These are phyloP conservation scores for Petrosia ficiformis DNA, from an alignment of 37 sponge, comb jelly and placozoan genomes.

Conservation along the genomic window DNA sequence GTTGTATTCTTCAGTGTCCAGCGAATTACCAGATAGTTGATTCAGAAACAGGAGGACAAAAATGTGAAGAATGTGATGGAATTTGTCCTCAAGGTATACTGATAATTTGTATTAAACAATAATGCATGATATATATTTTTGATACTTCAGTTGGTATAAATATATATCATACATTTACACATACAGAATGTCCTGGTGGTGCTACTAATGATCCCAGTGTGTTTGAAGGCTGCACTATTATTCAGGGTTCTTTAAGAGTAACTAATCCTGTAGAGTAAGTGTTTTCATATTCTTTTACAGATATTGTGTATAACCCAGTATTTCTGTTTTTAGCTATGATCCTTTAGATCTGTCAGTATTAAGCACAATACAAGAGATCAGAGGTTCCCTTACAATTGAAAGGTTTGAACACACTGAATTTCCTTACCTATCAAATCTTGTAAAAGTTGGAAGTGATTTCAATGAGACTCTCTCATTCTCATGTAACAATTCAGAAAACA, in stretches of 20 bases:
- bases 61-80: constrained; percentile 30
- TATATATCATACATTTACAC: too few relatives aligned
- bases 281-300: neutral
- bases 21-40: neutral
- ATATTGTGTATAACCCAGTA: neutral
- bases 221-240: constrained; percentile 29
- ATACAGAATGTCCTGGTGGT: constrained; percentile 45
- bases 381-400: constrained; percentile 31
- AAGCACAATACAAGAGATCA: constrained; percentile 43
- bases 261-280: neutral
- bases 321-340: neutral
- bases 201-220: neutral
- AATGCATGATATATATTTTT: too few relatives aligned
- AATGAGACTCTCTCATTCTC: neutral
- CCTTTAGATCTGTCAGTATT: constrained; percentile 5
- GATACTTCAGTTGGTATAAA: too few relatives aligned
- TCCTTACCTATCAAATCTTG: constrained; percentile 51
- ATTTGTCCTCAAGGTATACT: constrained; percentile 39
- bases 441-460: constrained; percentile 15
- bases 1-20: constrained; percentile 43
- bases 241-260: neutral
- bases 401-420: neutral
- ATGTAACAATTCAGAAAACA: neutral
- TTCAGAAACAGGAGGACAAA: neutral
- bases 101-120: too few relatives aligned